Evolutionary conservation across 2,888 invertebrate genomes (phyloP), one percentile per base, ranked within the genome.

Genomic region (Pristionchus japonicus): DNA sequence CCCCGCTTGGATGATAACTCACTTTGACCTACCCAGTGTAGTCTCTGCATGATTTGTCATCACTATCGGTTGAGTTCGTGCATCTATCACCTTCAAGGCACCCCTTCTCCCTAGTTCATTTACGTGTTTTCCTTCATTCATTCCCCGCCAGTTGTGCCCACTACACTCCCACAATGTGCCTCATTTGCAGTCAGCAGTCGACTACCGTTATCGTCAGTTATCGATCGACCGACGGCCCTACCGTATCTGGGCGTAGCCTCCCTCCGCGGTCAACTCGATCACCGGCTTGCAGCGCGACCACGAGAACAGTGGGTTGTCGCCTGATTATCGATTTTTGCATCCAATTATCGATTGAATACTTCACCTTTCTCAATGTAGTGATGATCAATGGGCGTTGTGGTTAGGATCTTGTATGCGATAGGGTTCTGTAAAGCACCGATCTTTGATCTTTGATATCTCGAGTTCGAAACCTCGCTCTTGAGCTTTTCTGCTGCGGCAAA

Each of bases 401-500:
- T 88, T 6, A 97, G 95, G 86, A 96, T 95, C 13, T 96, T 94
- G 93, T 96, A 97, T 84, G 96, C 96, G 31, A 96, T 95, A 0
- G 96, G 96, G 93, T 95, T 94, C 0, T 95, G 95, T 2, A 74
- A 70, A 13, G n/a, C 9, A 17, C 27, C 9, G 13, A 43, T 43
- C n/a, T 43, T 23, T 47, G 43, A n/a, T 77, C 43, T 77, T 47
- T 77, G 43, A 40, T 67, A 31, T 67, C 34, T 34, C 67, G 20
- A 67, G 11, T 64, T 11, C 7, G 27, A 47, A 49, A 83, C 61
- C 85, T 67, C 15, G 20, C 31, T 84, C 87, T 88, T 90, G 64
- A 92, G 57, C 17, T 95, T 95, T 15, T 95, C 94, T 0, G 96
- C 96, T 9, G 96, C 96, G 88, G 96, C 95, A 93, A 97, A 96